Conservation (phyloP, 2,888 invertebrate species). For the Loripinus fragilis region DNA sequence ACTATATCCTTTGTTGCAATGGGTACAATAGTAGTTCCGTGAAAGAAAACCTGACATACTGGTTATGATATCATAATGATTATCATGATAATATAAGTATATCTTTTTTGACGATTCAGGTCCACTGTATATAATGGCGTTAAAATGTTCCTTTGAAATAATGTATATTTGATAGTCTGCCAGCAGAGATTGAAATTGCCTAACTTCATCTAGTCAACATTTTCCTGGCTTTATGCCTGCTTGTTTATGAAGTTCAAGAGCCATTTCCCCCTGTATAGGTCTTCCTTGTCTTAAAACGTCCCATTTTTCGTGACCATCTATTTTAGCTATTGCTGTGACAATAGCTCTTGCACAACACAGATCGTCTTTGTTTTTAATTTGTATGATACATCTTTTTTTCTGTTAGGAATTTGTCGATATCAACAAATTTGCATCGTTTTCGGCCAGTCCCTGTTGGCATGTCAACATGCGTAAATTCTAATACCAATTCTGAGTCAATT, state of each 20-base stretch:
- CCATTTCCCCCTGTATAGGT: background rate
- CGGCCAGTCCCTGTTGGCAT: background rate
- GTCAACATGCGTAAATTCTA: background rate
- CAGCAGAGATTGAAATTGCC: constrained; percentile 27
- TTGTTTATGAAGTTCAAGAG: background rate
- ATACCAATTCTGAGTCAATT: background rate
- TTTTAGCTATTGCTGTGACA: background rate
- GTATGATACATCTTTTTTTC: background rate
- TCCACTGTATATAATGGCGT: too few species aligned
- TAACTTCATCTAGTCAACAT: constrained; percentile 14
- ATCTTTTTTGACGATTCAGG: constrained; percentile 15
- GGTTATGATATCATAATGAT: constrained; percentile 21
- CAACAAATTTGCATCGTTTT: background rate
- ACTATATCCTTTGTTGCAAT: constrained; percentile 30
- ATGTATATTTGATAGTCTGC: constrained; percentile 34
- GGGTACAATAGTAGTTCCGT: constrained; percentile 26
- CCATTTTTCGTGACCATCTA: background rate
- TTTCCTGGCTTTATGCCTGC: background rate
- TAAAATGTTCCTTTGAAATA: constrained; percentile 35
- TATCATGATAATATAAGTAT: constrained; percentile 10
- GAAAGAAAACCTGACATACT: background rate
- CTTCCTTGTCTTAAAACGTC: background rate
- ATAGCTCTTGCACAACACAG: constrained; percentile 15
- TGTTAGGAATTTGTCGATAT: background rate
- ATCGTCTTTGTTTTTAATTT: background rate